Evolutionary conservation across 2,888 invertebrate species (phyloP).

Genomic region (Aethes cnicana): DNA sequence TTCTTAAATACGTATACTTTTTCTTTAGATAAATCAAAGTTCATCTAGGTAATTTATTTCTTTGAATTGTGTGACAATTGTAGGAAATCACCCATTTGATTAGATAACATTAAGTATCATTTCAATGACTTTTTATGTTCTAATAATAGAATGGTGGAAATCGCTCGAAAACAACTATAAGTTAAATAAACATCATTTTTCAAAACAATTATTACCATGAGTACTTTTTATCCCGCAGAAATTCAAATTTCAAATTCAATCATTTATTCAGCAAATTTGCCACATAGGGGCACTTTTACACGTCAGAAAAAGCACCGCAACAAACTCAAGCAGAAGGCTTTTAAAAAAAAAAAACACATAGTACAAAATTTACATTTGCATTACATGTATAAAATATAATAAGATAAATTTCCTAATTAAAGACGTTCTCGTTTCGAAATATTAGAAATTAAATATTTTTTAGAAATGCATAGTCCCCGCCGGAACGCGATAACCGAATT

Average conservation of each 20-base stretch:
- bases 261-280: too few species aligned
- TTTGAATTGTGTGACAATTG: not conserved
- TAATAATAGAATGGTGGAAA: constrained; percentile 10
- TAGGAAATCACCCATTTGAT: constrained; percentile 25
- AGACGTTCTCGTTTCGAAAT: too few species aligned
- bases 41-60: constrained; percentile 1
- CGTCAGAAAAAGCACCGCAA: too few species aligned
- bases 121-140: constrained; percentile 8
- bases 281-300: too few species aligned
- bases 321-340: too few species aligned
- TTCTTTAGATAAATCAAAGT: not conserved
- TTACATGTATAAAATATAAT: too few species aligned
- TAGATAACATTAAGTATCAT: constrained; percentile 14
- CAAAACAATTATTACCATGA: not conserved
- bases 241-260: too few species aligned
- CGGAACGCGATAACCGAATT: too few species aligned
- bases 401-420: too few species aligned
- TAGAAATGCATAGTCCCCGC: not conserved
- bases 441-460: not conserved
- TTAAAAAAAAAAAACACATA: too few species aligned
- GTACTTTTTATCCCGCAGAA: not conserved
- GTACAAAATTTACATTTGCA: too few species aligned
- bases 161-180: not conserved
- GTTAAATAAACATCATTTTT: not conserved
- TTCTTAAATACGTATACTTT: too few species aligned